Percentiles rank a stretch among this genome's conserved stretches.
Evolutionary conservation across 2,113 vertebrate genomes (phyloP).

Genomic region (Tenrec ecaudatus): DNA sequence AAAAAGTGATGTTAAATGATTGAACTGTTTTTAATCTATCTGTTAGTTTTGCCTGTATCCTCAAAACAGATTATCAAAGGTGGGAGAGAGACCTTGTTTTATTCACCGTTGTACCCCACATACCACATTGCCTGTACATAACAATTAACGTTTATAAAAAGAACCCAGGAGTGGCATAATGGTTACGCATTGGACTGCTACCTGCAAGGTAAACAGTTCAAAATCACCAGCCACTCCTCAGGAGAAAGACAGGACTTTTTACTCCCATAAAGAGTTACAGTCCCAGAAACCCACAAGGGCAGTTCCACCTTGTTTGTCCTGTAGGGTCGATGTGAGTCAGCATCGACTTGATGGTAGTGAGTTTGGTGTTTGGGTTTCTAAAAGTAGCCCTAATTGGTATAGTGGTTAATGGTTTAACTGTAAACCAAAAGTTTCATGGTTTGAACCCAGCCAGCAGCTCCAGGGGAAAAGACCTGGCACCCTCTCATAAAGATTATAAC

Average conservation of each 20-base stretch:
- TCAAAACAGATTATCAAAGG: slow-evolving; percentile 46
- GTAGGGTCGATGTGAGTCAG: no score
- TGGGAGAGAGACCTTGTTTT: slow-evolving; percentile 41
- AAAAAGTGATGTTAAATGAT: slow-evolving; percentile 31
- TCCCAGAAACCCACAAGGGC: no score
- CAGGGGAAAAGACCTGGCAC: no score
- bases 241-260: background rate
- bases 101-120: background rate
- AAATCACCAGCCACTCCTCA: background rate
- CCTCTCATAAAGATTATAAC: background rate
- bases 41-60: slow-evolving; percentile 1
- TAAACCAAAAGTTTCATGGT: no score
- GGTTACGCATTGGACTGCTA: background rate
- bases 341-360: no score
- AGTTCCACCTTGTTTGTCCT: no score
- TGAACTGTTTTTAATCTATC: slow-evolving; percentile 20
- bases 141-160: background rate
- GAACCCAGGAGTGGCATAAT: background rate
- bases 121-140: background rate
- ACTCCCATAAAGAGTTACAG: background rate
- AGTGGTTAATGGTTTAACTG: no score
- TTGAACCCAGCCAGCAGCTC: no score
- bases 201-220: background rate
- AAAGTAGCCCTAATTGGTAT: no score
- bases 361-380: no score